Evolutionary conservation across 1,140 invertebrate species (phyloP), one percentile per base, ranked within the genome.

Genomic region (Propsilocerus akamusi): DNA sequence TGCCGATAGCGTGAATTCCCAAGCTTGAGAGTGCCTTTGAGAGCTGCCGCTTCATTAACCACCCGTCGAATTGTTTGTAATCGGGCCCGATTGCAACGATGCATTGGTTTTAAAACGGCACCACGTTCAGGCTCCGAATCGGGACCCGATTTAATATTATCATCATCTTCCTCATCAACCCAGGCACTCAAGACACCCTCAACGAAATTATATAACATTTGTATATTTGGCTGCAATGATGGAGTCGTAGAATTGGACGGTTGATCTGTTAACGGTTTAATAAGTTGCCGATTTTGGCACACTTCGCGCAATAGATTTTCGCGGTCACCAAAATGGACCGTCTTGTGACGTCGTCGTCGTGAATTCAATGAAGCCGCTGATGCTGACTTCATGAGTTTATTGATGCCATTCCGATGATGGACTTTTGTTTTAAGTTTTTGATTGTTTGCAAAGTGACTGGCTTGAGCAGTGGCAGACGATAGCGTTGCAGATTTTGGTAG

Each of bases 131-230:
- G 73, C 54, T 75, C 73, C 22, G 73, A 75, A 55, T 75, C 74
- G 56, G 78, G 76, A 4, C 76, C 77, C 1, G 77, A 77, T 25
- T 62, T 59, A 49, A 65, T 55, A 50, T 76, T 77, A 2, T 72
- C 74, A 37, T 78, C 68, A 12, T 76, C 76, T 51, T 79, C 77
- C 53, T 80, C 77, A 47, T 76, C 75, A 10, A 76, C 76, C 76
- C 76, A 78, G 20, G 77, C 75, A 56, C 76, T 78, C 30, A 78
- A 59, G 26, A 79, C 76, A 52, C 74, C 74, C 61, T 81, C 80
- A 47, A 83, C 81, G 57, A 83, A 83, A 59, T 77, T 80, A 62
- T 82, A 83, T 50, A 83, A 68, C 63, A 81, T 77, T 60, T 81
- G 78, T n/a, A 82, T 80, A 61, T 82, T 81, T n/a, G 77, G 73